Evolutionary conservation across 2,113 vertebrate species (phyloP), one percentile per base, ranked within the genome.

Genomic region (Chamaetylas fuelleborni): DNA sequence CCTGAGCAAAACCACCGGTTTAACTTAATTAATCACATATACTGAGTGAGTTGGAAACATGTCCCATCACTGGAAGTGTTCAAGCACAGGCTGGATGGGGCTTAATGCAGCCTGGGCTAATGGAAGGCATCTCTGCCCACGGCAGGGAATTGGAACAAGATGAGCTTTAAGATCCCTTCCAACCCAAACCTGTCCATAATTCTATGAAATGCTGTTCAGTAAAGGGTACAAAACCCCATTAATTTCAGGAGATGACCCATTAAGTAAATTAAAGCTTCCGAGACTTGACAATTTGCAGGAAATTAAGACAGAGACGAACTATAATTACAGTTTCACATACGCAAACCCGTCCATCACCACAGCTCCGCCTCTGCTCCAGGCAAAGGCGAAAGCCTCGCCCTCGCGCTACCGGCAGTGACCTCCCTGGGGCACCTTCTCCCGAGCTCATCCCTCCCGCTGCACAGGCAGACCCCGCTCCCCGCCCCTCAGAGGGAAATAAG

Each of bases 401-500:
- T 42, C 36, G 31, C 7, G 26, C 43, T 33, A 16, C 23, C 16
- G 12, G 33, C 16, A 8, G 19, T 14, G 26, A 42, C 36, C 50
- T 34, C 31, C n/a, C 17, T 8, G 3, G 4, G 4, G 8, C 19
- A 5, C 2, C 36, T 43, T 13, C 11, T 31, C 28, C 4, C 40
- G 8, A 29, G 12, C 15, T 24, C 58, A 15, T 16, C 14, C 36
- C 62, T 33, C 71, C 60, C 36, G 1, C 53, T 28, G 19, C 17
- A 4, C 14, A 9, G 38, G 19, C 33, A 23, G 33, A 1, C 4
- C 17, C 40, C 11, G 31, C 22, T 47, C 16, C 51, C 60, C 15
- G 4, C 3, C 9, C 57, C 24, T 33, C 43, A 25, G 22, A 15
- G 4, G 13, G 4, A 0, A 15, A 12, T 8, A 13, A 33, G 12